Base-by-base conservation (phyloP, 2,888 invertebrate species). In the Pseudeuparius sepicola region DNA sequence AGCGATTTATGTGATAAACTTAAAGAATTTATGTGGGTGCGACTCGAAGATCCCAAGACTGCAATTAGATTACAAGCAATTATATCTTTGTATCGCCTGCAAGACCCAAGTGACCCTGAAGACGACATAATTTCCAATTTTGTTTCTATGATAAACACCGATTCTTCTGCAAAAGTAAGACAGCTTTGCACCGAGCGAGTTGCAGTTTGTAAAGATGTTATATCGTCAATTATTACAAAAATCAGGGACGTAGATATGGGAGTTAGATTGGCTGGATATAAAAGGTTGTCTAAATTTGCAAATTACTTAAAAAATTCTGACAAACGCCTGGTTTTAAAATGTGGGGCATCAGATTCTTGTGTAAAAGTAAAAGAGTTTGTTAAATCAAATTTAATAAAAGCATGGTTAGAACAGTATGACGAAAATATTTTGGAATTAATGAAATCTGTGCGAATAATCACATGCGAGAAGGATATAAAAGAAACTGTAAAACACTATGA, bases 51-150 rank as follows among this genome's bases (percentile, higher is more conserved):
- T 54, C 71, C 75, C 5, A 74, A 81, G 26, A 71, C 81, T 1
- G 73, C 75, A 31, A 82, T 92, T 3, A 70, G 90, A 12, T 75
- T 78, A 18, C 79, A 88, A 48, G 89, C 89, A 1, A 78, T 87
- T 0, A 59, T 75, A 15, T 84, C 87, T 1, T 63, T 92, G 24
- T 75, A 80, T 35, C 69, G 89, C 3, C 65, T 92, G 1, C 92
- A 92, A 59, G 78, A 85, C 49, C 86, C 88, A 0, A 65, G 65
- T 29, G 76, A 85, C 51, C 70, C 71, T 0, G 70, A 79, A 17
- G 89, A 90, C 56, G 75, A 73, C 2, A 78, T 90, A 1, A 77
- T 86, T 1, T 70, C 75, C 46, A 70, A 77, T 1, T 83, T 81
- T 47, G 65, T 75, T 14, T 77, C 73, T 51, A 80, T 85, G 44